Base-by-base conservation (phyloP, 2,113 vertebrate species). In the Psilopogon haemacephalus region DNA sequence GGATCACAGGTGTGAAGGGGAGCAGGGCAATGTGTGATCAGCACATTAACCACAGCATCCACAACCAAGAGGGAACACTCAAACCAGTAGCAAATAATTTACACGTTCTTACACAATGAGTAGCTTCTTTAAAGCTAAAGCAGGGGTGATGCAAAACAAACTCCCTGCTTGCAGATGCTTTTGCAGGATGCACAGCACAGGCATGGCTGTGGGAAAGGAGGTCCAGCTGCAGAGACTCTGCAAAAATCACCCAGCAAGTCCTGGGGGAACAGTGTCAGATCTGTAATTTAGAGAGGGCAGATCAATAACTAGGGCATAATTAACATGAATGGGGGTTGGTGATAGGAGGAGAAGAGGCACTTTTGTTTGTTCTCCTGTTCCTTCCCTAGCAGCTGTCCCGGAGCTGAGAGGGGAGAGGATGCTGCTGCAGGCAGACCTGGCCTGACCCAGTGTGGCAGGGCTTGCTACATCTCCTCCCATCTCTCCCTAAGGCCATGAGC, bases 301-400 rank as follows among this genome's bases (percentile, higher is more conserved):
- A 71, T 92, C 77, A 79, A 19, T 94, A 95, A 93, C 82, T 92
- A 70, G 60, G 75, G 72, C 18, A 56, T 74, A 52, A 89, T 80
- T 89, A 89, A 90, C 74, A n/a, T 7, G 59, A 67, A 60, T 0
- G 3, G 26, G 26, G 77, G 87, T 86, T 80, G 79, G 73, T 69
- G 75, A 32, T 46, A 60, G 55, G 68, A 63, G 32, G 60, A 40
- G n/a, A 87, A 87, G 55, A 69, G 23, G 32, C 67, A 69, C 37
- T 67, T 96, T 26, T 88, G 46, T 80, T 86, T 94, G 42, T 54
- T 63, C 63, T n/a, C n/a, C n/a, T 62, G 33, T 10, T 91, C 63
- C 54, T 86, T 48, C 48, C 27, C 81, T 2, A 16, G 21, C 6
- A 1, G 54, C 70, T 68, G 70, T 74, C 52, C 84, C 8, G 1